Evolutionary conservation across 1,140 invertebrate species (phyloP), one percentile per base, ranked within the genome.

Genomic region (Zaprionus ornatus): DNA sequence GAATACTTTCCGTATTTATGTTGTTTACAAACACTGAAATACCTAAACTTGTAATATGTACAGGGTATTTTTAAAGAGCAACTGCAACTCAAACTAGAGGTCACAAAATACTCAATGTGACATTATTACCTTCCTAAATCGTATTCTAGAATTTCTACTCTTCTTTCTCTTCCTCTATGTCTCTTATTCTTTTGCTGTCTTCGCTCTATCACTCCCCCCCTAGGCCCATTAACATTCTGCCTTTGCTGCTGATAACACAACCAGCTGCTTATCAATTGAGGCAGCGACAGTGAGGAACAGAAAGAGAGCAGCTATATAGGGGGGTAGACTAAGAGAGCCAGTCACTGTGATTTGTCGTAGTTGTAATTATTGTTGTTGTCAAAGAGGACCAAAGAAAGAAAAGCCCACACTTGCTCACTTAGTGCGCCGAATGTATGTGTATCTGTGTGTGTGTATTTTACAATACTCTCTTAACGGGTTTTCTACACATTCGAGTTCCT

Each of bases 221-320:
- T 21, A 32, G n/a, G n/a, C n/a, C n/a, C n/a, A 7, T 63, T 27
- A 32, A 45, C 45, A 7, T 17, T 6, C 48, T 42, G 35, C 40
- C 55, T 67, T 45, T 35, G 29, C 67, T 75, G 73, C 67, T 75
- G 73, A 75, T 75, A 75, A 60, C 60, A 21, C 13, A 27, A 40
- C 42, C 57, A 60, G 45, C 63, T 67, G 60, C 73, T 75, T 75
- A 75, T 75, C 73, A 75, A 71, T 45, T 23, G 50, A 27, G 45
- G 19, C 45, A 50, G 9, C 3, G 45, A 23, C 17, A n/a, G n/a
- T n/a, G n/a, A n/a, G n/a, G n/a, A n/a, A n/a, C n/a, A 48, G 3
- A 50, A 13, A 50, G n/a, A 69, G 56, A 15, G 45, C 40, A 48
- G 40, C 12, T 17, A 50, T 29, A 63, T 27, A 62, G 61, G 56